phyloP scores from a whole-genome alignment of 2,888 invertebrate genomes.

The Oligia fasciuncula region DNA sequence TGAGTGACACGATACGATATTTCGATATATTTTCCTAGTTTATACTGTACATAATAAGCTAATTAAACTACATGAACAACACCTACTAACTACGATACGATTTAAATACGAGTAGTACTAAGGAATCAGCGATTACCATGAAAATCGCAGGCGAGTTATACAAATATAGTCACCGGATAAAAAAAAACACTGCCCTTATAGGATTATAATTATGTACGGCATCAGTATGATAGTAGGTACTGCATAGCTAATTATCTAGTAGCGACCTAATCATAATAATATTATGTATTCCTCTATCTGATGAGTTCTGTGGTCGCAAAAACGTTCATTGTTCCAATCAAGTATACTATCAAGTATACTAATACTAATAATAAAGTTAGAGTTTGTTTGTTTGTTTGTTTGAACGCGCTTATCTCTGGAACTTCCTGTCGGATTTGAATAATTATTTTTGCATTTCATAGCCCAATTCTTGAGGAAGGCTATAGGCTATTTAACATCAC shows the following conservation, averaged over 20 bases:
- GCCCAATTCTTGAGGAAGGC: too few relatives aligned
- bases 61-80: too few relatives aligned
- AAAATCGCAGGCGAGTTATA: neutral
- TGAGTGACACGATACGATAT: neutral
- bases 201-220: neutral
- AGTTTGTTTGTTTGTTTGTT: too few relatives aligned
- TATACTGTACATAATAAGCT: neutral
- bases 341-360: too few relatives aligned
- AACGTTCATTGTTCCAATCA: too few relatives aligned
- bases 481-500: too few relatives aligned
- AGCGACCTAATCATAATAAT: neutral
- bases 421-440: too few relatives aligned
- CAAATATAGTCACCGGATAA: conserved; percentile 23
- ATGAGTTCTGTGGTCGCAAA: neutral
- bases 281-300: neutral
- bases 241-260: neutral
- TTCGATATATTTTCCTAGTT: conserved; percentile 3
- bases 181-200: conserved; percentile 18
- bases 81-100: neutral
- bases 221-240: neutral
- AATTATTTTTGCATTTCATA: too few relatives aligned
- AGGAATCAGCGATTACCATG: conserved; percentile 9
- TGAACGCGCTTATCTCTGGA: too few relatives aligned
- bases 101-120: neutral
- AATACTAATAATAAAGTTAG: too few relatives aligned